These are phyloP conservation scores for Macrochelys suwanniensis DNA, from an alignment of 2,797 vertebrate genomes.

Conservation along the genomic window DNA sequence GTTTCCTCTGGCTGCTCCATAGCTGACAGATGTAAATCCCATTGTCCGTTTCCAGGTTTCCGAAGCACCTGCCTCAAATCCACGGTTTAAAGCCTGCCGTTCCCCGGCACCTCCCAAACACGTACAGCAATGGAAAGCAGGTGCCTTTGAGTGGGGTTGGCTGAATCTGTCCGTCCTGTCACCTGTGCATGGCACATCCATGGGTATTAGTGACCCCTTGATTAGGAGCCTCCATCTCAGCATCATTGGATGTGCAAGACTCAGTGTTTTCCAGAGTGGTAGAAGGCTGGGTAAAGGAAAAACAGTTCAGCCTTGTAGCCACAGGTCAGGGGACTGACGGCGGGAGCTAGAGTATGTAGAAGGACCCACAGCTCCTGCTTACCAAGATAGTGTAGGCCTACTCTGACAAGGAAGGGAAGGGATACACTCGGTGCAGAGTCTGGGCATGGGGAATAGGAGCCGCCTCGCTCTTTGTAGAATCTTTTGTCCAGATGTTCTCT, in stretches of 20 bases:
- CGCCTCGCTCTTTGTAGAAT: slow-evolving; percentile 41
- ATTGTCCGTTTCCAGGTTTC: slow-evolving; percentile 21
- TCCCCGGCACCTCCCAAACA: slow-evolving; percentile 50
- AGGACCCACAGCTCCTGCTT: not conserved
- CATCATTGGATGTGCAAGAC: not conserved
- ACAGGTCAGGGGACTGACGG: not conserved
- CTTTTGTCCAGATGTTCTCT: slow-evolving; percentile 53
- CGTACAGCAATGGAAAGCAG: slow-evolving; percentile 17
- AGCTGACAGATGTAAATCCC: slow-evolving; percentile 5
- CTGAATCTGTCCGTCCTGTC: not conserved
- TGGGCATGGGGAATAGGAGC: not conserved
- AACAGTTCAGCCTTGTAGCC: not conserved
- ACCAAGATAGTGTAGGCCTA: not conserved
- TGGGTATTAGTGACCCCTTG: not conserved
- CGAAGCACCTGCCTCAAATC: slow-evolving; percentile 36
- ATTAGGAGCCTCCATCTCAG: not conserved
- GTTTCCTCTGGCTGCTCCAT: not conserved
- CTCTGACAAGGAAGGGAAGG: not conserved
- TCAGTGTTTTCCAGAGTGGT: not conserved
- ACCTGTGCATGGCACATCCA: not conserved
- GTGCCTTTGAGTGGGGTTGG: not conserved
- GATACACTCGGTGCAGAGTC: not conserved
- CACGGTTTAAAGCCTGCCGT: slow-evolving; percentile 3
- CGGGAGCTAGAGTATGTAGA: not conserved
- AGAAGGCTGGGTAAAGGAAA: not conserved